A percentile compares a stretch with the other conserved stretches of the same genome.
Evolutionary conservation across 2,797 vertebrate genomes (phyloP).

Genomic region (Odontamblyopus rebecca): DNA sequence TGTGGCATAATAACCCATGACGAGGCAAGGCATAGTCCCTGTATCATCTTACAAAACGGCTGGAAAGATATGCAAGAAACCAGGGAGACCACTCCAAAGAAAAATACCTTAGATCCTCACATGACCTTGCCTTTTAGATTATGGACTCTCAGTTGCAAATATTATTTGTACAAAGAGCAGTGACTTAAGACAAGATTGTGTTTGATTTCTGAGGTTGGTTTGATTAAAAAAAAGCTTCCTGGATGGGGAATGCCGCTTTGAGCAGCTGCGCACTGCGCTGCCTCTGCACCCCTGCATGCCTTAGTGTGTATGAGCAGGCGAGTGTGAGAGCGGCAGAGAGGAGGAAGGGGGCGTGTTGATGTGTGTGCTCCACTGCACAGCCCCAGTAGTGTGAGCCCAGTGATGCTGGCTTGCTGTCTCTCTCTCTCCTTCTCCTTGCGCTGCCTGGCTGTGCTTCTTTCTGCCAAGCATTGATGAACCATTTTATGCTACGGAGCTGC

Average conservation of each 20-base stretch:
- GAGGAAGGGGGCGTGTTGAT: conserved; percentile 78
- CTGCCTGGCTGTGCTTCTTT: conserved; percentile 74
- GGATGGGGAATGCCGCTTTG: conserved; percentile 57
- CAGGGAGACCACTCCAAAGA: conserved; percentile 34
- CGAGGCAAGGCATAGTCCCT: conserved; percentile 47
- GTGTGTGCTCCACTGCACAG: conserved; percentile 79
- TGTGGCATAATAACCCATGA: conserved; percentile 67
- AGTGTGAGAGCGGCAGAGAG: conserved; percentile 45
- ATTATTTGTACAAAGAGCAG: conserved; percentile 45
- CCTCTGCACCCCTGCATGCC: conserved; percentile 68
- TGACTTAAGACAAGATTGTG: conserved; percentile 51
- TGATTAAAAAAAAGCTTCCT: conserved; percentile 61
- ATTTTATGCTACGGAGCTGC: conserved; percentile 78
- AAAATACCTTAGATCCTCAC: conserved; percentile 57
- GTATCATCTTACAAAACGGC: conserved; percentile 50
- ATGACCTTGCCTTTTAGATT: conserved; percentile 76
- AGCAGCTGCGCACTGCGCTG: conserved; percentile 68
- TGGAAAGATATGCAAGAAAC: conserved; percentile 41
- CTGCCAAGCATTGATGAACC: conserved; percentile 79
- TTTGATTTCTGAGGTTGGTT: conserved; percentile 51
- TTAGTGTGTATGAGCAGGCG: conserved; percentile 57
- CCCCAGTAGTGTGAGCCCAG: conserved; percentile 77
- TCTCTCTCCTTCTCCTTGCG: conserved; percentile 49
- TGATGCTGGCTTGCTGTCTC: conserved; percentile 69
- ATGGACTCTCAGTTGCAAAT: conserved; percentile 56